phyloP scores from a whole-genome alignment of 2,113 vertebrate genomes.

The Hepsetus odoe region DNA sequence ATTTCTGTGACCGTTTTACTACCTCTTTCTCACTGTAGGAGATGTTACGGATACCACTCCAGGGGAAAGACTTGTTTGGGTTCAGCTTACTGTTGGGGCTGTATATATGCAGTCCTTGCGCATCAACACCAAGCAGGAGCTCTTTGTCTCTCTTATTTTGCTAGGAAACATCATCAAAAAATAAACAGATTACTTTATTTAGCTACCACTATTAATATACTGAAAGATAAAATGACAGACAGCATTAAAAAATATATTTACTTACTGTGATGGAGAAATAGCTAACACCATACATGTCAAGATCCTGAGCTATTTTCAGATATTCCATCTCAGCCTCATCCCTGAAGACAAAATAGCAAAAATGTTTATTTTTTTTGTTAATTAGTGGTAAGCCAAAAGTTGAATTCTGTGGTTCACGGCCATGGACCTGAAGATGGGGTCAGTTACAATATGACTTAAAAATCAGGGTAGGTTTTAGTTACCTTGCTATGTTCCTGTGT shows the following conservation, averaged over 20 bases:
- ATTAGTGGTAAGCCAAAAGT: neutral
- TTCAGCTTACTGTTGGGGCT: slow-evolving; percentile 87
- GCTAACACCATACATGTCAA: slow-evolving; percentile 94
- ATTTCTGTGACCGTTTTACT: no score
- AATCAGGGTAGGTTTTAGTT: slow-evolving; percentile 31
- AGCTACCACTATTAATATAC: neutral
- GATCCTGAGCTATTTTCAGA: slow-evolving; percentile 90
- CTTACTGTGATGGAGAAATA: slow-evolving; percentile 90
- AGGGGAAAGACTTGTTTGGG: slow-evolving; percentile 88
- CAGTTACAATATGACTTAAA: neutral
- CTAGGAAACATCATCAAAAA: slow-evolving; percentile 59
- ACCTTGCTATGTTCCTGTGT: slow-evolving; percentile 91
- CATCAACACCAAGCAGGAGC: slow-evolving; percentile 86
- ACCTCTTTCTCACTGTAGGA: slow-evolving; percentile 92
- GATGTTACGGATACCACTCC: slow-evolving; percentile 89
- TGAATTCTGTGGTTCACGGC: neutral
- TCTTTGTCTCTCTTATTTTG: slow-evolving; percentile 90
- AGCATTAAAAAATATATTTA: slow-evolving; percentile 46
- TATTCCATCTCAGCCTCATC: slow-evolving; percentile 95
- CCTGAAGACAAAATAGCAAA: slow-evolving; percentile 65
- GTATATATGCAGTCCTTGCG: slow-evolving; percentile 90
- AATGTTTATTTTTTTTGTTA: no score
- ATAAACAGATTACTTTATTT: neutral
- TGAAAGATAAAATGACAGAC: neutral
- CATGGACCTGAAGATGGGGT: neutral